Evolutionary conservation across 1,140 invertebrate genomes (phyloP).

Genomic region (Zaprionus vittiger): DNA sequence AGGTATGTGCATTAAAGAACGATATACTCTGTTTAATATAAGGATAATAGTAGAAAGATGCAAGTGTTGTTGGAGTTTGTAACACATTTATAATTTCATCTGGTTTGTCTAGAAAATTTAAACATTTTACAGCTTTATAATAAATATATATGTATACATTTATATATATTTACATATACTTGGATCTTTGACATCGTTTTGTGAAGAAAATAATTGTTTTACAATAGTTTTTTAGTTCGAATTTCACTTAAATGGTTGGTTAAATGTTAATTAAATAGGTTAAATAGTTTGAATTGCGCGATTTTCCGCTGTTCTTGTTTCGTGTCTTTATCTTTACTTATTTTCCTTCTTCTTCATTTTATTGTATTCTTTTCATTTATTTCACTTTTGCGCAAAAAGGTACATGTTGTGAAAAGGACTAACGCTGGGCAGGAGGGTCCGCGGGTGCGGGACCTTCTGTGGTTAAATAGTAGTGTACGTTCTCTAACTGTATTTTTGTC

Average conservation of each 20-base stretch:
- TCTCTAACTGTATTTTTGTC: constrained; percentile 18
- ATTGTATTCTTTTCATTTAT: constrained; percentile 80
- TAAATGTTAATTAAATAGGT: constrained; percentile 37
- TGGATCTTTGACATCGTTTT: constrained; percentile 38
- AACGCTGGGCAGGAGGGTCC: constrained; percentile 59
- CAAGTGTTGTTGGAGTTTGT: constrained; percentile 19
- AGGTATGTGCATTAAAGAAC: not conserved
- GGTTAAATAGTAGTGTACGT: constrained; percentile 55
- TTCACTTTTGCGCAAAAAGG: constrained; percentile 81
- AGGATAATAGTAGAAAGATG: not conserved
- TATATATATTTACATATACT: constrained; percentile 41
- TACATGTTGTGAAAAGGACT: constrained; percentile 80
- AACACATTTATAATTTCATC: constrained; percentile 46
- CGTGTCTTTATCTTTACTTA: constrained; percentile 26
- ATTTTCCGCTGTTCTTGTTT: constrained; percentile 26
- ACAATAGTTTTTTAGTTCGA: constrained; percentile 29
- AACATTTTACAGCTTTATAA: constrained; percentile 40
- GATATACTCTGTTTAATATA: not conserved
- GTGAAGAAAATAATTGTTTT: constrained; percentile 49
- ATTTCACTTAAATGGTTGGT: constrained; percentile 35
- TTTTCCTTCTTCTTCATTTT: constrained; percentile 42
- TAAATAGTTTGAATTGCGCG: constrained; percentile 41
- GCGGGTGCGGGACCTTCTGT: constrained; percentile 45
- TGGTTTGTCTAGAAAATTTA: constrained; percentile 46
- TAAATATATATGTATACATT: constrained; percentile 14